Evolutionary conservation across 2,113 vertebrate genomes (phyloP), one percentile per base, ranked within the genome.

Genomic region (Ailuropoda melanoleuca): DNA sequence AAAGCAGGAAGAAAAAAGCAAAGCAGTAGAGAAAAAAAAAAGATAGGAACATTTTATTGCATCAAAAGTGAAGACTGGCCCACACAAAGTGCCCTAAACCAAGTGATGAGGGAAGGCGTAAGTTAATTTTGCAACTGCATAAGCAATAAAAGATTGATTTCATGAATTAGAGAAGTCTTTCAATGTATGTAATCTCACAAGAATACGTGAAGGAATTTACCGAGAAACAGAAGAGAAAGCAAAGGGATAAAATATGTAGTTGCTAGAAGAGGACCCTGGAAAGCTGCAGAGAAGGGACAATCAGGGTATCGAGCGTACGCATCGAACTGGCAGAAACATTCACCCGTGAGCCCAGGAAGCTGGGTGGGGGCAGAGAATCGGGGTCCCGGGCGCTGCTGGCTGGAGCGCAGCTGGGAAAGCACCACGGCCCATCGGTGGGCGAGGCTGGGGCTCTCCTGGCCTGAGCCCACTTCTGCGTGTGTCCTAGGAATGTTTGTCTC

Each of bases 391-490:
- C 11, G 43, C 31, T 24, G 0, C 23, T 8, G 37, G 56, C 3
- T 5, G 53, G 56, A 19, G 37, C 12, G 3, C 17, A n/a, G 48
- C 19, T 10, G 31, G 34, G 75, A 50, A 66, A 75, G 29, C n/a
- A 43, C 43, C 5, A 7, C 39, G 3, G 15, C 6, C 26, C 31
- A 34, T 31, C 56, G 56, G 74, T 7, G 24, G 14, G 10, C 0
- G 29, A 84, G 8, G 12, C 24, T 0, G 3, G 13, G 3, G 3
- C 1, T 18, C 24, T 7, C 19, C n/a, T 2, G 1, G 3, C 10
- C 4, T 0, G 1, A 39, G 21, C 37, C 31, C 8, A 37, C 34
- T 62, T 70, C 48, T 37, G 29, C 5, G 13, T 17, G 6, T 10
- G 80, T 31, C 37, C 39, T 2, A 50, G 9, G 31, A 85, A 86